A percentile compares a stretch with the other conserved stretches of the same genome.
Conservation (phyloP, 2,888 invertebrate genomes). For the Myopa tessellatipennis region DNA sequence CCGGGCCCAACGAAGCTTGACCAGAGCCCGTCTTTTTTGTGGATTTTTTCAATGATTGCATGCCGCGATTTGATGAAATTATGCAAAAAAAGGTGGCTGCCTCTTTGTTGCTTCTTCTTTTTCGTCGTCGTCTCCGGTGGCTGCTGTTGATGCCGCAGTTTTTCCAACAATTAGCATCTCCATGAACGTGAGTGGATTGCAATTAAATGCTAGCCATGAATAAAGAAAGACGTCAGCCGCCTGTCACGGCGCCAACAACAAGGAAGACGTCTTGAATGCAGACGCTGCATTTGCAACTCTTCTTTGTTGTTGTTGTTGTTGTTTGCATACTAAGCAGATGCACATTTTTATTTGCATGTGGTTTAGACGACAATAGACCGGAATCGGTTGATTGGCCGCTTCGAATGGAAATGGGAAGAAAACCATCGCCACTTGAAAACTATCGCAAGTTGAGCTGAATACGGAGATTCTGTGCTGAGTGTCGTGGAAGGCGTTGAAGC, state of each 20-base stretch:
- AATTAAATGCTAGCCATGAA: constrained; percentile 36
- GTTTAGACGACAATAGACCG: no score
- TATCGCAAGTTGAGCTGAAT: no score
- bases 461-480: no score
- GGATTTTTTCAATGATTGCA: background rate
- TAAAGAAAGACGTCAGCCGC: constrained; percentile 8
- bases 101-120: constrained; percentile 14
- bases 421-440: no score
- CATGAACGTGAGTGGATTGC: constrained; percentile 42
- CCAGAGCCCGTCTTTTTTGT: background rate
- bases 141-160: constrained; percentile 10
- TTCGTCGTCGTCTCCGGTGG: background rate
- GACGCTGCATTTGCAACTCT: background rate
- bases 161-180: constrained; percentile 24
- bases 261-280: background rate
- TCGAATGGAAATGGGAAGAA: no score
- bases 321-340: no score
- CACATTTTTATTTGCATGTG: no score
- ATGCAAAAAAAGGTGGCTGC: background rate
- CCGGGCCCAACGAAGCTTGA: no score
- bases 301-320: background rate
- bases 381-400: no score
- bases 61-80: background rate
- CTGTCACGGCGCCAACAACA: background rate
- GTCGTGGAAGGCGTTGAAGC: no score